Percentiles rank a stretch among this genome's conserved stretches.
phyloP scores from a whole-genome alignment of 2,113 vertebrate genomes.

The Hydrochoerus hydrochaeris region DNA sequence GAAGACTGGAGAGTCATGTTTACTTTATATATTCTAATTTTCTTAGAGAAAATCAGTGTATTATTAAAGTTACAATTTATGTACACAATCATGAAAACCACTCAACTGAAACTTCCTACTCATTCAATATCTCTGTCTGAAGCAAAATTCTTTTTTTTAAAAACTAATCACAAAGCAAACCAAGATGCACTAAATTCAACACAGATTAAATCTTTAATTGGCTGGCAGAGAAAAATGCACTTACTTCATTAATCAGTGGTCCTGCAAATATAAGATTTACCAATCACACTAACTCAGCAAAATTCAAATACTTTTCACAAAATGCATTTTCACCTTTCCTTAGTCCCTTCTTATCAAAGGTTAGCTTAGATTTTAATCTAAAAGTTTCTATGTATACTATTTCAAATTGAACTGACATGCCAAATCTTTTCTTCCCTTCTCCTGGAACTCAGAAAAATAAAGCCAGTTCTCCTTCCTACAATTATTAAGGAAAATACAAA shows the following conservation, averaged over 20 bases:
- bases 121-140: slow-evolving; percentile 1
- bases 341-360: slow-evolving; percentile 38
- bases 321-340: slow-evolving; percentile 38
- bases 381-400: slow-evolving; percentile 14
- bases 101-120: neutral
- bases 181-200: slow-evolving; percentile 30
- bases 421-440: slow-evolving; percentile 20
- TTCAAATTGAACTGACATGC: neutral
- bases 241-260: slow-evolving; percentile 36
- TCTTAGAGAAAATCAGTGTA: slow-evolving; percentile 35
- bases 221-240: slow-evolving; percentile 2
- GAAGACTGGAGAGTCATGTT: neutral
- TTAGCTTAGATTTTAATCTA: slow-evolving; percentile 40
- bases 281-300: slow-evolving; percentile 32
- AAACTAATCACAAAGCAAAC: slow-evolving; percentile 37
- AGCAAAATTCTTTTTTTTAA: slow-evolving; percentile 29
- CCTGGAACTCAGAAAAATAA: neutral
- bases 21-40: slow-evolving; percentile 40
- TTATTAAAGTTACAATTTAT: slow-evolving; percentile 50
- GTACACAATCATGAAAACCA: slow-evolving; percentile 47
- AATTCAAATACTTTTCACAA: slow-evolving; percentile 50
- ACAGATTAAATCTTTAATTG: slow-evolving; percentile 43
- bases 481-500: slow-evolving; percentile 17
- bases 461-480: neutral
- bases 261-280: slow-evolving; percentile 29